A percentile compares a stretch with the other conserved stretches of the same genome.
Conservation (phyloP, 1,140 invertebrate genomes). For the Drosophila mojavensis region DNA sequence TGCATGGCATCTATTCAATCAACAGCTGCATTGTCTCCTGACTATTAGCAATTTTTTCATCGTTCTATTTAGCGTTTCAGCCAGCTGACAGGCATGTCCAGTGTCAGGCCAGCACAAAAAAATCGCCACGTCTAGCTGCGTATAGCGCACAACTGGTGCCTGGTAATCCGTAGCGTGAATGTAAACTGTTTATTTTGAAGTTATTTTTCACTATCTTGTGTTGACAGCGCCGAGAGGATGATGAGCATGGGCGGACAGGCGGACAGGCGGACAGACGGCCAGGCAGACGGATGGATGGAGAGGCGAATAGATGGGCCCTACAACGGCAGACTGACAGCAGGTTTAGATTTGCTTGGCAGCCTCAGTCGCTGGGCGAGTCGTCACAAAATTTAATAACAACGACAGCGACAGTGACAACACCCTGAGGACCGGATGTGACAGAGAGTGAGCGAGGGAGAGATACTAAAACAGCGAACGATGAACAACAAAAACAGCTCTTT, state of each 20-base stretch:
- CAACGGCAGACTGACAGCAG: slow-evolving; percentile 36
- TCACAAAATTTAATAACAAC: slow-evolving; percentile 54
- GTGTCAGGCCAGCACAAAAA: slow-evolving; percentile 4
- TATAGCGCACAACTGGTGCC: slow-evolving; percentile 21
- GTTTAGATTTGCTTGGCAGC: slow-evolving; percentile 40
- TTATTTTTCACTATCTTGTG: slow-evolving; percentile 65
- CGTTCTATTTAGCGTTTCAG: slow-evolving; percentile 28
- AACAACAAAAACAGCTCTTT: slow-evolving; percentile 37
- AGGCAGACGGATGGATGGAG: background rate
- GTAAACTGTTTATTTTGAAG: slow-evolving; percentile 60
- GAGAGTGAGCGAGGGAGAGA: background rate
- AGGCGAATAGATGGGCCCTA: background rate
- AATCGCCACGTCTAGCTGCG: slow-evolving; percentile 5
- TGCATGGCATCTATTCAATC: slow-evolving; percentile 28
- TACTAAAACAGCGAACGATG: slow-evolving; percentile 8
- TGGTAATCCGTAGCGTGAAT: slow-evolving; percentile 40
- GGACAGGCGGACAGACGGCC: background rate
- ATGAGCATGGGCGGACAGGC: background rate
- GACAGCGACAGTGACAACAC: slow-evolving; percentile 33
- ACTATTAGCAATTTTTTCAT: slow-evolving; percentile 40
- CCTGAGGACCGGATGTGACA: slow-evolving; percentile 31
- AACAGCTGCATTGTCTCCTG: slow-evolving; percentile 33
- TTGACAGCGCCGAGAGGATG: slow-evolving; percentile 35
- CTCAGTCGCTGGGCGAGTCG: slow-evolving; percentile 31
- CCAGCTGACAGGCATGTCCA: slow-evolving; percentile 7